Percentiles rank a stretch among this genome's conserved stretches.
These are phyloP conservation scores for Osmerus eperlanus DNA, from an alignment of 2,113 vertebrate genomes.

Conservation along the genomic window DNA sequence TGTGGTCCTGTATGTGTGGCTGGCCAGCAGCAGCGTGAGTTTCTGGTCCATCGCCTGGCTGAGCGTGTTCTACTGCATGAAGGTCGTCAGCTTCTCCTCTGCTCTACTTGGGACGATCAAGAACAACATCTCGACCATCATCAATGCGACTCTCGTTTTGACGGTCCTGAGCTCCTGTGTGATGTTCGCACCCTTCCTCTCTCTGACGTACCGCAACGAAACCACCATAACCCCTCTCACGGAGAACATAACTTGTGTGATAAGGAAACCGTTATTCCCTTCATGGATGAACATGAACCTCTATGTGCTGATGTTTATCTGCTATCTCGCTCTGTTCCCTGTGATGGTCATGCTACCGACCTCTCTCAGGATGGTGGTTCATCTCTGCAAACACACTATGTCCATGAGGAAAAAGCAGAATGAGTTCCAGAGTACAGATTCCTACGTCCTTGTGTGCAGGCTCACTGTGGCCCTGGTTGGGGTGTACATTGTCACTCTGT, in stretches of 20 bases:
- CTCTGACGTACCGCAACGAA: conserved; percentile 11
- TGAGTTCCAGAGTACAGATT: conserved; percentile 20
- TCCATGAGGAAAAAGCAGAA: conserved; percentile 33
- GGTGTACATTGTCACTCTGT: conserved; percentile 40
- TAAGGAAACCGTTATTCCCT: background rate
- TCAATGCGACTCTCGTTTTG: conserved; percentile 23
- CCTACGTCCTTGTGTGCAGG: conserved; percentile 49
- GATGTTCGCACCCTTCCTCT: conserved; percentile 32
- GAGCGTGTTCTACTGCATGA: conserved; percentile 49
- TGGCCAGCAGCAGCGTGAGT: conserved; percentile 42
- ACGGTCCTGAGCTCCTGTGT: conserved; percentile 28
- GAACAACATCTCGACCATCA: conserved; percentile 38
- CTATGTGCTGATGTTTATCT: conserved; percentile 16
- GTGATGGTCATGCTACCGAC: conserved; percentile 40
- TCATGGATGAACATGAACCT: background rate
- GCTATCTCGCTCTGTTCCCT: conserved; percentile 38
- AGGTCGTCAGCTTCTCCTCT: conserved; percentile 34
- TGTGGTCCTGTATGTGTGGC: conserved; percentile 16
- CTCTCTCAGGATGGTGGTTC: conserved; percentile 44
- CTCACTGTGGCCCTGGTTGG: conserved; percentile 47
- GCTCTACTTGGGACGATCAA: conserved; percentile 22
- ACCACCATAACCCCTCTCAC: background rate
- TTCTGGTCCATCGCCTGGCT: conserved; percentile 51
- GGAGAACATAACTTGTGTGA: background rate
- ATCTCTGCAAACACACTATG: conserved; percentile 38